Evolutionary conservation across 2,797 vertebrate genomes (phyloP).

Genomic region (Percopsis omiscomaycus): DNA sequence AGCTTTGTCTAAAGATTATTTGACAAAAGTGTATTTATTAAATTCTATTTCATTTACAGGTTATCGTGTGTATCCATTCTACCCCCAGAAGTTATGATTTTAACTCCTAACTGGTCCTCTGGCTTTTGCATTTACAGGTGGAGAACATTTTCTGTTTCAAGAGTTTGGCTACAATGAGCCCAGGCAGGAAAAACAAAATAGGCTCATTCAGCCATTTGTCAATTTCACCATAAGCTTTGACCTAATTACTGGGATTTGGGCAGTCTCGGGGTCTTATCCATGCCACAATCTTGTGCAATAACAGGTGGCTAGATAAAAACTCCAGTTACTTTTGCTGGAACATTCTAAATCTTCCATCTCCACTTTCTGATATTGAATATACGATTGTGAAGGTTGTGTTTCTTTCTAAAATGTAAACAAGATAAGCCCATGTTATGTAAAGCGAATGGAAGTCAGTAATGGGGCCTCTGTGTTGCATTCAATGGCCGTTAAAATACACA

Average conservation of each 20-base stretch:
- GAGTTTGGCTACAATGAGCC: slow-evolving; percentile 14
- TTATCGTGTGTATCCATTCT: slow-evolving; percentile 25
- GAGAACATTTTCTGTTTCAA: slow-evolving; percentile 19
- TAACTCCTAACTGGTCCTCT: slow-evolving; percentile 12
- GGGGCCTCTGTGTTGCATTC: background rate
- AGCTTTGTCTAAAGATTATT: background rate
- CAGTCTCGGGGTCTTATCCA: slow-evolving; percentile 38
- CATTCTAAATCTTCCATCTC: background rate
- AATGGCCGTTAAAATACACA: background rate
- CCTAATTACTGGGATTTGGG: slow-evolving; percentile 53
- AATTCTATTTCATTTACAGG: background rate
- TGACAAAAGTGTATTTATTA: background rate
- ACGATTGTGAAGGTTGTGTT: background rate
- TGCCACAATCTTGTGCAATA: slow-evolving; percentile 25
- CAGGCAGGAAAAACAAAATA: background rate
- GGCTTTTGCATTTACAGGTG: slow-evolving; percentile 48
- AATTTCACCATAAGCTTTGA: slow-evolving; percentile 56
- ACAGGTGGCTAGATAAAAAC: slow-evolving; percentile 33
- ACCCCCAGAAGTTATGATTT: background rate
- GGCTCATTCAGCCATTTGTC: slow-evolving; percentile 31
- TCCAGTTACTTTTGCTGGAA: background rate
- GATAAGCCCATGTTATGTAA: background rate
- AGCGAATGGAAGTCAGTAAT: background rate
- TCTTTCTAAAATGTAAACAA: slow-evolving; percentile 11
- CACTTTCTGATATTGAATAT: no score